Base-by-base conservation (phyloP, 2,797 vertebrate genomes). In the Siniperca scherzeri region DNA sequence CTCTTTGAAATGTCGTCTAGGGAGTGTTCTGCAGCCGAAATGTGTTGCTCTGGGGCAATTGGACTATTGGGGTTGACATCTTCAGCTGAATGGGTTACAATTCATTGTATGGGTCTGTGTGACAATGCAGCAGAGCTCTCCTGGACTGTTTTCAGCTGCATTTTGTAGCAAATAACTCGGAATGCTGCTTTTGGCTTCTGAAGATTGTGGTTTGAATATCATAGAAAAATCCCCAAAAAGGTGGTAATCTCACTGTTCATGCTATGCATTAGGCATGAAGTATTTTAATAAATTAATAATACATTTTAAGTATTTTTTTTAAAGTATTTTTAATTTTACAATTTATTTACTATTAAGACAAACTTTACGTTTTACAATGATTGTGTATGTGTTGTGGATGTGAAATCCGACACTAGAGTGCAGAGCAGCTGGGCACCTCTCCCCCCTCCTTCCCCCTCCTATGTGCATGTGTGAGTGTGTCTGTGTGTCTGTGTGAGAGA, bases 1-100 rank as follows among this genome's bases (percentile, higher is more conserved):
- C 57, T 70, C 76, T 80, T 61, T 85, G 55, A 93, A 91, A 91
- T 71, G 85, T 77, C 62, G 78, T 92, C 92, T 68, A 60, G 91
- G 91, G 91, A 92, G 74, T 3, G 57, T 74, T 91, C 78, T 80
- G 87, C 83, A 75, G 78, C 83, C 14, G 9, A 84, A 87, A 89
- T 87, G 82, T 85, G 84, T 89, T 42, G 87, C 91, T 85, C 40
- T 6, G 60, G 77, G 90, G 85, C 89, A 81, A 81, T 48, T 87
- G 81, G 81, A 78, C 85, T 75, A 74, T 67, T 83, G 89, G 81
- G 88, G 77, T 73, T 65, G 87, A 87, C 83, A 80, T 90, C 73
- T 77, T 88, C 44, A 80, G 57, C 74, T 84, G 70, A 84, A 79
- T 3, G 19, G 69, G 81, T 70, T 74, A 70, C 81, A 83, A 74